phyloP scores from a whole-genome alignment of 2,113 vertebrate species.

The Potamarius usumacintae region DNA sequence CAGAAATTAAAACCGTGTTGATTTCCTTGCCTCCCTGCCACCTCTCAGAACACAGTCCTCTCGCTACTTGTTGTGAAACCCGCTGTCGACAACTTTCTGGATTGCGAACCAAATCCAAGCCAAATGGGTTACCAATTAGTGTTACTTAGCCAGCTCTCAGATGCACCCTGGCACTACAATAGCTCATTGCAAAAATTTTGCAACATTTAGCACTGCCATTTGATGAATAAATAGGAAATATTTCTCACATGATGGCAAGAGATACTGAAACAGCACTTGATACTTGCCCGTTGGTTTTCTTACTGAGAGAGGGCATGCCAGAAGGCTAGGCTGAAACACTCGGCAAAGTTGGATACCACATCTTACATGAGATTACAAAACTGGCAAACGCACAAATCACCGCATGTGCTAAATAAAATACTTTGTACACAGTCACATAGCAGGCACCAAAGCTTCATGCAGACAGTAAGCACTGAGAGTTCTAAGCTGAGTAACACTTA shows the following conservation, averaged over 20 bases:
- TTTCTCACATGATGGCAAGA: slow-evolving; percentile 27
- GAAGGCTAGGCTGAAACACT: slow-evolving; percentile 42
- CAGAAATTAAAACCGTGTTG: slow-evolving; percentile 21
- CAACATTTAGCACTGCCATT: slow-evolving; percentile 32
- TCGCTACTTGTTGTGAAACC: slow-evolving; percentile 40
- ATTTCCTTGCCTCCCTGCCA: slow-evolving; percentile 28
- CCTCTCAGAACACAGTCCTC: slow-evolving; percentile 38
- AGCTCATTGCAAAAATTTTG: slow-evolving; percentile 28
- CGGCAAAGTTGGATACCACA: slow-evolving; percentile 46
- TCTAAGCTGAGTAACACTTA: slow-evolving; percentile 74
- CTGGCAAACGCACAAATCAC: slow-evolving; percentile 39
- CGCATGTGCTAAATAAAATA: slow-evolving; percentile 34
- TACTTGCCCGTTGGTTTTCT: slow-evolving; percentile 29
- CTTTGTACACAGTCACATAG: slow-evolving; percentile 30
- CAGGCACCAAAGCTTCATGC: slow-evolving; percentile 39
- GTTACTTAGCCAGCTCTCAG: slow-evolving; percentile 39
- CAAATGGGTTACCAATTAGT: slow-evolving; percentile 57
- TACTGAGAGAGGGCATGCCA: slow-evolving; percentile 43
- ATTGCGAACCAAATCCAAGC: slow-evolving; percentile 47
- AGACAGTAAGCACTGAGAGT: slow-evolving; percentile 19
- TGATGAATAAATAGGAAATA: slow-evolving; percentile 44
- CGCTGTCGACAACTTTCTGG: slow-evolving; percentile 39
- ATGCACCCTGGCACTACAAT: slow-evolving; percentile 44
- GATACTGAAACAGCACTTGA: slow-evolving; percentile 37
- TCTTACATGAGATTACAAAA: slow-evolving; percentile 48